Evolutionary conservation across 2,888 invertebrate genomes (phyloP).

Genomic region (Ormyrus pomaceus): DNA sequence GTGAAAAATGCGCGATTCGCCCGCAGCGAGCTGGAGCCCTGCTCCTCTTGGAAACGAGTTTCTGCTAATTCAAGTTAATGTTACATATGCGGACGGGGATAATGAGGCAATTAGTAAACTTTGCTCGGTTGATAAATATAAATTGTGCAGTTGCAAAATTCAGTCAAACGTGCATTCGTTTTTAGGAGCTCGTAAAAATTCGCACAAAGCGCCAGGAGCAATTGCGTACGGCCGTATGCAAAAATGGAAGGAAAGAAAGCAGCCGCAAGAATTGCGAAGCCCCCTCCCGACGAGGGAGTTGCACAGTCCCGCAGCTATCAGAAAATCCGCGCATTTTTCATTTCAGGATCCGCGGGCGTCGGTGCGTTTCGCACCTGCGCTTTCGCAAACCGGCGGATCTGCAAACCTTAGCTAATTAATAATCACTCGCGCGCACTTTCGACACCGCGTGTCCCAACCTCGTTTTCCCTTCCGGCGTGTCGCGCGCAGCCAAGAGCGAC

Average conservation of each 20-base stretch:
- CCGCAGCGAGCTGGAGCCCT: too few species aligned
- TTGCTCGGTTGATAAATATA: too few species aligned
- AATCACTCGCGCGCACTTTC: conserved; percentile 59
- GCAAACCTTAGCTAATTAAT: conserved; percentile 65
- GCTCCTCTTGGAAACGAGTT: too few species aligned
- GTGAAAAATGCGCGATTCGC: too few species aligned
- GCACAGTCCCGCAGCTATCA: neutral
- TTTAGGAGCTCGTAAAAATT: too few species aligned
- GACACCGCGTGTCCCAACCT: conserved; percentile 20
- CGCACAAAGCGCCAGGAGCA: too few species aligned
- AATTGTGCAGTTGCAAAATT: too few species aligned
- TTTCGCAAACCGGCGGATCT: conserved; percentile 23
- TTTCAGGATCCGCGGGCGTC: conserved; percentile 15
- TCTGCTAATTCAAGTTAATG: too few species aligned
- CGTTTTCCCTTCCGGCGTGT: conserved; percentile 17
- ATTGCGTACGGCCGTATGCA: too few species aligned
- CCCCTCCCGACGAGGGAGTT: neutral
- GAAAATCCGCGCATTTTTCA: neutral
- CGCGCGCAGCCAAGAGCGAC: neutral
- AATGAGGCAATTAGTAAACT: too few species aligned
- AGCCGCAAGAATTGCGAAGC: neutral
- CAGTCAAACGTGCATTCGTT: too few species aligned
- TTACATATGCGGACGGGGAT: too few species aligned
- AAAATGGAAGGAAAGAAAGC: neutral
- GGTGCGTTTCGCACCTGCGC: conserved; percentile 37